Evolutionary conservation across 2,797 vertebrate genomes (phyloP), one percentile per base, ranked within the genome.

Genomic region (Yasuhikotakia modesta): DNA sequence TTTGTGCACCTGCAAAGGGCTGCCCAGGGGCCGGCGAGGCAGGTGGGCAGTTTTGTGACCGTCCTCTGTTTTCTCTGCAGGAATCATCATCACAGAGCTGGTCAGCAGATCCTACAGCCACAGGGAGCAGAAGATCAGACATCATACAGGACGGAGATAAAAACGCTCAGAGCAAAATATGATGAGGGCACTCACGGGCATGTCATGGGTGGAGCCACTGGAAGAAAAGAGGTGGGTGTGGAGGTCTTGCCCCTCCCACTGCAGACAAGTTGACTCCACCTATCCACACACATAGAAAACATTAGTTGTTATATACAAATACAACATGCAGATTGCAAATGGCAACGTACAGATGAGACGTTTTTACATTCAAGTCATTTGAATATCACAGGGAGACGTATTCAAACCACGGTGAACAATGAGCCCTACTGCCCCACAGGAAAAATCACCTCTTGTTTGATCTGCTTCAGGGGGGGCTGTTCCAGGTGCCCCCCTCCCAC

Each of bases 381-480:
- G 75, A 69, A 77, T 77, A 77, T 78, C 75, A 77, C 57, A 52
- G n/a, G 13, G 75, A 67, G 63, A 61, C 16, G 27, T 39, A 69
- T 60, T 78, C 66, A 78, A 70, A 78, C 70, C 21, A 52, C 6
- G 8, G 1, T 35, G 16, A 16, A 63, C 60, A 63, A 78, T 46
- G 52, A 65, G 73, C 13, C 7, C 19, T 63, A 27, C 17, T n/a
- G 39, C 39, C 16, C 30, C 17, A 32, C 7, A 5, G 19, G 4
- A 4, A 5, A 19, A 68, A 79, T 75, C 12, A 98, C 98, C 96
- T 99, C 98, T 91, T 97, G 96, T 89, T 99, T 99, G 84, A 99
- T 99, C 91, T 99, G 98, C 89, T 99, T 99, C 79, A 97, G 88
- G 60, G 95, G 91, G 84, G 95, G 96, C 71, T 93, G 94, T 30